Evolutionary conservation across 1,140 invertebrate genomes (phyloP).

Genomic region (Caerostris darwini): DNA sequence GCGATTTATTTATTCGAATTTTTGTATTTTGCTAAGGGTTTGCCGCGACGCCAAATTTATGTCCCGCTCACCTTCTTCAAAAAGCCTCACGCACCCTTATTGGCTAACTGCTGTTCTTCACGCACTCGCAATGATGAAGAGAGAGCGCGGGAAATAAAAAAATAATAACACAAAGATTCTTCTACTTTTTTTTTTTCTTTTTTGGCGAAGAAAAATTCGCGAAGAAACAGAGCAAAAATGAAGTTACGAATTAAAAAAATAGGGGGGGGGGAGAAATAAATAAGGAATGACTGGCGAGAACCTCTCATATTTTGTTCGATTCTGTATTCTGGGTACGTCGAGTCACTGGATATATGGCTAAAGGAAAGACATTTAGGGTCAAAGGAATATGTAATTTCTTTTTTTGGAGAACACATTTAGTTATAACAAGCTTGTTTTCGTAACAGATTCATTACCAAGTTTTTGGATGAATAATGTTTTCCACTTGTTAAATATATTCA

Average conservation of each 20-base stretch:
- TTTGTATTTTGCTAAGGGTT: slow-evolving; percentile 71
- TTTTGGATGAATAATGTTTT: too few relatives aligned
- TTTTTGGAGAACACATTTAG: neutral
- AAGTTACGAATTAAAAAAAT: slow-evolving; percentile 61
- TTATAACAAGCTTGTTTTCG: neutral
- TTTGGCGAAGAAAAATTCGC: slow-evolving; percentile 23
- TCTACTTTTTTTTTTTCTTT: too few relatives aligned
- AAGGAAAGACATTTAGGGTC: neutral
- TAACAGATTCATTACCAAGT: too few relatives aligned
- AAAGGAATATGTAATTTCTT: slow-evolving; percentile 41
- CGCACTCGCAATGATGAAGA: slow-evolving; percentile 53
- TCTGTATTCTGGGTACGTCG: slow-evolving; percentile 44
- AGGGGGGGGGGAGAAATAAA: neutral
- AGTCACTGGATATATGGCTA: slow-evolving; percentile 46
- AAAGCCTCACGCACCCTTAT: slow-evolving; percentile 62
- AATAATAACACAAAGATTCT: neutral
- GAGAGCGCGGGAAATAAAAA: neutral
- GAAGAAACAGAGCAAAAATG: slow-evolving; percentile 33
- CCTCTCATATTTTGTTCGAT: slow-evolving; percentile 20
- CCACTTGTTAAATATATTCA: too few relatives aligned
- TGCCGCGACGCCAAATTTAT: slow-evolving; percentile 75
- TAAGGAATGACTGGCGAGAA: neutral
- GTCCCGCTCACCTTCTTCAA: slow-evolving; percentile 71
- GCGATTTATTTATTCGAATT: slow-evolving; percentile 75
- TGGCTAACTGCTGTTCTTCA: slow-evolving; percentile 67